Evolutionary conservation across 35 echinoderm and acorn worm species (phyloP), one percentile per base, ranked within the genome.

Genomic region (Nesometra sesokonis): DNA sequence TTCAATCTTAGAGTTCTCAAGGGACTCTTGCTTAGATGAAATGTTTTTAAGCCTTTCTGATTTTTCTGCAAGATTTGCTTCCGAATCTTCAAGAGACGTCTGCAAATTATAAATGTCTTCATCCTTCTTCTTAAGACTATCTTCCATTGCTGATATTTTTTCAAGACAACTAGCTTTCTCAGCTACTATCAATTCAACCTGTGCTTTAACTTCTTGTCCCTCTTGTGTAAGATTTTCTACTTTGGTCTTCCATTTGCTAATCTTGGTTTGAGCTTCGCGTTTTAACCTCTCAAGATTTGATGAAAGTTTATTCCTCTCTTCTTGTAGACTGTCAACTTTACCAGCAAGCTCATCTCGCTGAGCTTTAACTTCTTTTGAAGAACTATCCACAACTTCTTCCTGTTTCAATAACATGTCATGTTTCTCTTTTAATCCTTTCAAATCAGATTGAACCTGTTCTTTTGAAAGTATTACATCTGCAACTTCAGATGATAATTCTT

Each of bases 211-310:
- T 5, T 89, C 81, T 15, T 36, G 37, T 30, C 36, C 39, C 35
- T 78, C 86, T 37, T 84, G 23, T 37, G 35, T 32, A 89, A 47
- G 4, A 46, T 37, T 36, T 83, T 91, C 78, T 87, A 31, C 79
- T 89, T 67, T 67, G 77, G 8, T 93, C 86, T 82, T 97, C 88
- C 0, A 93, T 83, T 82, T 90, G 84, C 32, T 97, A 31, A 93
- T 77, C 85, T 93, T 97, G 5, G 78, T 43, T 82, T 91, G 91
- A n/a, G 91, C 88, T 17, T 91, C 94, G 36, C 87, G 86, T 79
- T 97, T 97, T 46, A 97, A 87, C 80, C 91, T 97, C 82, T 97
- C 94, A 88, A 93, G 93, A 85, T 97, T 97, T 35, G 91, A 82
- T 17, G 89, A 89, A 86, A 88, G 93, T 77, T 93, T 93, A 34